These are phyloP conservation scores for Polyergus mexicanus DNA, from an alignment of 1,140 invertebrate species.

Conservation along the genomic window DNA sequence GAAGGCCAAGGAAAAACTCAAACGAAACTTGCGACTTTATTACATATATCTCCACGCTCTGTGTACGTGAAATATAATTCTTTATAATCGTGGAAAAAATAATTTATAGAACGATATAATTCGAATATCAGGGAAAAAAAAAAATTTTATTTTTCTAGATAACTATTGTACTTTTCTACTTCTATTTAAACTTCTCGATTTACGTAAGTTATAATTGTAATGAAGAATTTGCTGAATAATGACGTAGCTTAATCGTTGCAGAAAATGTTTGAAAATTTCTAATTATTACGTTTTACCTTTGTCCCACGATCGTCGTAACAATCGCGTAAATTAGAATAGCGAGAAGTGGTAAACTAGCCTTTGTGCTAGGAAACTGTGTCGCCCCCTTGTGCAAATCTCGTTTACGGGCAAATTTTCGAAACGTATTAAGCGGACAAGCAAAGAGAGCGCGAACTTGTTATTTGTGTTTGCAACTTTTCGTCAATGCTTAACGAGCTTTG, in stretches of 20 bases:
- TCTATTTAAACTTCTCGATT: background rate
- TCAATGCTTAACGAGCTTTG: slow-evolving; percentile 55
- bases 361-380: slow-evolving; percentile 46
- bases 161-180: background rate
- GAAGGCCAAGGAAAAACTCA: background rate
- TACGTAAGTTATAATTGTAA: background rate
- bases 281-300: slow-evolving; percentile 1
- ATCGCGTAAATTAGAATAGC: background rate
- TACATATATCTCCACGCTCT: background rate
- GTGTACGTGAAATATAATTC: no score
- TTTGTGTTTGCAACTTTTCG: slow-evolving; percentile 55
- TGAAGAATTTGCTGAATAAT: background rate
- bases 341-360: background rate
- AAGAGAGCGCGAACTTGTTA: slow-evolving; percentile 50
- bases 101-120: background rate
- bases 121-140: background rate
- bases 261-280: slow-evolving; percentile 13
- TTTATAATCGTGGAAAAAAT: background rate
- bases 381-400: slow-evolving; percentile 46
- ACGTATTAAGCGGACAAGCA: slow-evolving; percentile 58
- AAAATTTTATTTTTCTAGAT: background rate
- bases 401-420: slow-evolving; percentile 47
- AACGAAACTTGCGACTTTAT: background rate
- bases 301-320: background rate
- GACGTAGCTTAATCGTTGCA: background rate